A percentile compares a stretch with the other conserved stretches of the same genome.
Evolutionary conservation across 2,113 vertebrate genomes (phyloP).

Genomic region (Agapornis roseicollis): DNA sequence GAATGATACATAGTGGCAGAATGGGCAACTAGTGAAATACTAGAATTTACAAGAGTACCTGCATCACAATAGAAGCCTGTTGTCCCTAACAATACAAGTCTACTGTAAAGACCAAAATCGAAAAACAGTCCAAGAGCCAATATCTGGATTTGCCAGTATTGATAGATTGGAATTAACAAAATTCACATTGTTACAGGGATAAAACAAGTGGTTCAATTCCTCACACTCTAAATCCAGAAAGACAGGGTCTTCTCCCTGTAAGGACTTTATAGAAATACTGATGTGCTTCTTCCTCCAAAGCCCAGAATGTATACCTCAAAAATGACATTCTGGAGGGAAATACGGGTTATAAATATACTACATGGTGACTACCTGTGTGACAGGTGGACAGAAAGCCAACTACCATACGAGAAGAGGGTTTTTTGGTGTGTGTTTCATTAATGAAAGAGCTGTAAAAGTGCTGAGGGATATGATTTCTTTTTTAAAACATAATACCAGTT

Average conservation of each 20-base stretch:
- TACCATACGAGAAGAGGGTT: accelerated
- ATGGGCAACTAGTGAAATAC: background rate
- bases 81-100: background rate
- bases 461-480: background rate
- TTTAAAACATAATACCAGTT: background rate
- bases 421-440: background rate
- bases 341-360: background rate
- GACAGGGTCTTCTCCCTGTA: background rate
- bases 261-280: background rate
- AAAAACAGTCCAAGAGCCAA: background rate
- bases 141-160: background rate
- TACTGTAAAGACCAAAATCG: background rate
- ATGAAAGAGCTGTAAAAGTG: background rate
- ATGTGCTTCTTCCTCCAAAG: background rate
- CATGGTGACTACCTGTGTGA: background rate
- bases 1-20: background rate
- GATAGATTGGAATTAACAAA: background rate
- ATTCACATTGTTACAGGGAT: background rate
- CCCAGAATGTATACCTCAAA: background rate
- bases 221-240: background rate
- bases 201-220: background rate
- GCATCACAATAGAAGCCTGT: background rate
- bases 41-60: background rate
- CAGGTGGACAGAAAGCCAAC: background rate
- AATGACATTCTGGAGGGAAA: background rate